Percentiles rank a stretch among this genome's conserved stretches.
These are phyloP conservation scores for Acrossocheilus fasciatus DNA, from an alignment of 2,797 vertebrate species.

Conservation along the genomic window DNA sequence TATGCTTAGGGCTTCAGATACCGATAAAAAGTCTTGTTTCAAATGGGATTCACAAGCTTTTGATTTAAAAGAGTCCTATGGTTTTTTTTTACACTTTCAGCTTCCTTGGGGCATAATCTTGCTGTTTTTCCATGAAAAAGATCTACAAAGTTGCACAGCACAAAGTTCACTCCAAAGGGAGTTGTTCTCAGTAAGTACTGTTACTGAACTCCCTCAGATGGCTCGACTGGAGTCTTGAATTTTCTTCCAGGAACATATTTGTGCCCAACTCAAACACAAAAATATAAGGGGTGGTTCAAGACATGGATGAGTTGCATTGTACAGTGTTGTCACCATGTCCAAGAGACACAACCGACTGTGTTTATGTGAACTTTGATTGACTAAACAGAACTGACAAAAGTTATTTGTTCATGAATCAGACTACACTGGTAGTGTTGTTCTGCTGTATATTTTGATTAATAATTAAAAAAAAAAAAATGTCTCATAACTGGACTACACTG, in stretches of 20 bases:
- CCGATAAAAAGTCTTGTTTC: not conserved
- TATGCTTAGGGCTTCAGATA: not conserved
- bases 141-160: not conserved
- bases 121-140: not conserved
- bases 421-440: not conserved
- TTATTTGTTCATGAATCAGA: not conserved
- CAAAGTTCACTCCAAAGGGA: not conserved
- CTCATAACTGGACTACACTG: too few species aligned
- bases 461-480: too few species aligned
- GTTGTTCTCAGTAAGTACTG: not conserved
- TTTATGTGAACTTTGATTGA: not conserved
- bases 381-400: not conserved
- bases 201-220: not conserved
- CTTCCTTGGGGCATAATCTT: not conserved
- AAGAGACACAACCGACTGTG: too few species aligned
- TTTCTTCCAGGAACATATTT: not conserved
- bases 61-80: not conserved
- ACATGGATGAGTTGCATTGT: not conserved
- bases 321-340: not conserved
- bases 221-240: not conserved
- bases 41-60: not conserved
- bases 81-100: not conserved
- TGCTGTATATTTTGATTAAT: not conserved
- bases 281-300: not conserved
- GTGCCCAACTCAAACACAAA: too few species aligned